Base-by-base conservation (phyloP, 2,113 vertebrate genomes). In the Pipa parva region DNA sequence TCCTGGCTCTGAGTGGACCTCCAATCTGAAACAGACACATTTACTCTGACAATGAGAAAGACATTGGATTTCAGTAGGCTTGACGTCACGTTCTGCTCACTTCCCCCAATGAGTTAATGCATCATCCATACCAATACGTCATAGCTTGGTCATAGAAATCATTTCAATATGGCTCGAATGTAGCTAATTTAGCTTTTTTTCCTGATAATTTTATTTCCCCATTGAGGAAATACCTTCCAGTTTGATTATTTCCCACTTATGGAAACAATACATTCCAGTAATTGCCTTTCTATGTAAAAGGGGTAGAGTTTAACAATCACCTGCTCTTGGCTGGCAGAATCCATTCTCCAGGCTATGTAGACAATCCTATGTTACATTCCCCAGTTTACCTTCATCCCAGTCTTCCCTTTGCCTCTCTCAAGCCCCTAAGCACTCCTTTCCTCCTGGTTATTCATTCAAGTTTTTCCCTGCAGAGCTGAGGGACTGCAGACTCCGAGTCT, bases 311-410 rank as follows among this genome's bases (percentile, higher is more conserved):
- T 17, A 29, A 70, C 45, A 70, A 45, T 70, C 66, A 70, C 66
- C 66, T 70, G 37, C 11, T 51, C n/a, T 42, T 20, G 45, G 57
- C 50, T 61, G 58, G 58, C n/a, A 54, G 7, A 24, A 54, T 26
- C 37, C 58, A 54, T 61, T 70, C 48, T n/a, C 50, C 66, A 70
- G 58, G 66, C 57, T 61, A 48, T 59, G 56, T 15, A 18, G 56
- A 50, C 21, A n/a, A 52, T 70, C 56, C 66, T 52, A 28, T 45
- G 66, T 60, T 61, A 61, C 36, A 70, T 54, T 70, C 58, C 60
- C 46, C 60, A 54, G 52, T 61, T 22, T 45, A 20, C 28, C 27
- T 21, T n/a, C n/a, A n/a, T n/a, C n/a, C n/a, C n/a, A n/a, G 55
- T 22, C 48, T 49, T 3, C 17, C 27, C 49, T 26, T 24, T 36